phyloP scores from a whole-genome alignment of 2,888 invertebrate species.

The Tuberolachnus salignus region DNA sequence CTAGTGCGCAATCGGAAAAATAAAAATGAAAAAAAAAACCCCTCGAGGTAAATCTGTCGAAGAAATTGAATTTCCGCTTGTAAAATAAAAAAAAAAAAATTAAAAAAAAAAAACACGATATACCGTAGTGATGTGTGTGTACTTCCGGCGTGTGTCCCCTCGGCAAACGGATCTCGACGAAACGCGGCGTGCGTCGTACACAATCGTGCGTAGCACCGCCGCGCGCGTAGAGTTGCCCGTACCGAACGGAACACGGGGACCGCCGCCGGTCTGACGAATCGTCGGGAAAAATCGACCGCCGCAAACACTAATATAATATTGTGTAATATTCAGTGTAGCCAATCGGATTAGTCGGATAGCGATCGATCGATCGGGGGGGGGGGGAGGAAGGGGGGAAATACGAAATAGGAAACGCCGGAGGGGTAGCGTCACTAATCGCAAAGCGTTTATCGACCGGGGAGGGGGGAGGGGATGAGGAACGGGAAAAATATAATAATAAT shows the following conservation, averaged over 20 bases:
- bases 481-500: slow-evolving; percentile 6
- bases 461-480: no score
- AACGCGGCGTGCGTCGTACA: neutral
- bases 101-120: no score
- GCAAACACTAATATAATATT: neutral
- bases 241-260: neutral
- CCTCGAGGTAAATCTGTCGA: no score
- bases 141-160: neutral
- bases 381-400: neutral
- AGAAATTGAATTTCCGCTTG: no score
- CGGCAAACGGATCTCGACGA: neutral
- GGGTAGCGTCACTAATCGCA: neutral
- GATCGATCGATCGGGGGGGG: slow-evolving; percentile 1
- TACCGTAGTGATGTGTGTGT: neutral
- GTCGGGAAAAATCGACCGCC: slow-evolving; percentile 16
- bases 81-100: no score
- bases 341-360: slow-evolving; percentile 10
- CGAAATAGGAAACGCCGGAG: neutral
- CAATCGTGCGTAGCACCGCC: neutral
- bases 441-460: slow-evolving; percentile 20
- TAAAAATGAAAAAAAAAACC: no score
- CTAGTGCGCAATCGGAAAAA: no score
- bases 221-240: slow-evolving; percentile 8
- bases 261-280: neutral
- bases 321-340: slow-evolving; percentile 15